A percentile compares a stretch with the other conserved stretches of the same genome.
Evolutionary conservation across 2,113 vertebrate species (phyloP).

Genomic region (Caretta caretta): DNA sequence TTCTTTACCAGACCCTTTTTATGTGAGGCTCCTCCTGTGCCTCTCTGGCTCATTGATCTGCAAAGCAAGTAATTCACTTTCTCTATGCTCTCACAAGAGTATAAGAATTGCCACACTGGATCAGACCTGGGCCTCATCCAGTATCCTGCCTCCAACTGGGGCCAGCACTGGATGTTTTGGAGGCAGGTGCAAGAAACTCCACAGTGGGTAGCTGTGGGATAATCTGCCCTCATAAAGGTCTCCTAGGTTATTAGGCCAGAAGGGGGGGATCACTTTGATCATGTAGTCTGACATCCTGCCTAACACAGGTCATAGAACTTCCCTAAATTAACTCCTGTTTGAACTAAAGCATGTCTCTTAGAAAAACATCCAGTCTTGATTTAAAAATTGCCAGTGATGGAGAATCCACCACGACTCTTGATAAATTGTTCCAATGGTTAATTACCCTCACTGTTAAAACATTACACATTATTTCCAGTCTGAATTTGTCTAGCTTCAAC

Average conservation of each 20-base stretch:
- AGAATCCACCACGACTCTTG: background rate
- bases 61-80: background rate
- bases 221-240: background rate
- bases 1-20: slow-evolving; percentile 38
- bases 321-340: background rate
- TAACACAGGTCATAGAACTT: background rate
- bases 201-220: background rate
- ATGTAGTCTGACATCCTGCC: background rate
- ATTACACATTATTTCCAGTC: background rate
- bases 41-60: background rate
- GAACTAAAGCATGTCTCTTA: background rate
- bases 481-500: no score
- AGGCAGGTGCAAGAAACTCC: background rate
- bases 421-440: background rate
- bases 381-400: background rate
- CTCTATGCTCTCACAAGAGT: background rate
- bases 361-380: background rate
- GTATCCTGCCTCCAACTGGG: background rate
- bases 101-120: background rate
- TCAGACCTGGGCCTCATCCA: background rate
- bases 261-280: background rate
- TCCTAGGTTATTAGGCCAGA: background rate
- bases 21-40: background rate
- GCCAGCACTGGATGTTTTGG: background rate
- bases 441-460: background rate